Base-by-base conservation (phyloP, 2,113 vertebrate genomes). In the Thunnus maccoyii region DNA sequence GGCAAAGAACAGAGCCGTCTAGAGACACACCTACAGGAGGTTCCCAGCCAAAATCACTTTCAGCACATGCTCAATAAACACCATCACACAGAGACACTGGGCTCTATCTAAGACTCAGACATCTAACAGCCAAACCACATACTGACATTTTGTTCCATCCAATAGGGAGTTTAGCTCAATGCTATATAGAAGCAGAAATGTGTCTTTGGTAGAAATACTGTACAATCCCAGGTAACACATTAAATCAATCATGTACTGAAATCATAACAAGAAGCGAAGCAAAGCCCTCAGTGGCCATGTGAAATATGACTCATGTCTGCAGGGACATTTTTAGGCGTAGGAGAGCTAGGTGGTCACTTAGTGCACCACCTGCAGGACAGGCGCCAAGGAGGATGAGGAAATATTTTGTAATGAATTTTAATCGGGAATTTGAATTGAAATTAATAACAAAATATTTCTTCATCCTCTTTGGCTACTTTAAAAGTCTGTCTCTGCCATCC, bases 41-140 rank as follows among this genome's bases (percentile, higher is more conserved):
- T 69, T 73, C 47, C 20, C 63, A n/a, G 85, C 76, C 85, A 79
- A 88, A 80, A 82, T 71, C 44, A 55, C 72, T 78, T 80, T 73
- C 65, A 76, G 57, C 50, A 77, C 50, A 85, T 69, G 44, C 48
- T 67, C 54, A 47, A 46, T 47, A 71, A 78, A 27, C 62, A 73
- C 12, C 18, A 69, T 63, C 70, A 66, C 25, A 82, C 71, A 51
- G 30, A 82, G 67, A 64, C 5, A 55, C 20, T 27, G 61, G 36
- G 66, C 47, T 44, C 30, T n/a, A 10, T 75, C n/a, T 76, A 60
- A 63, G 70, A 66, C 58, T 85, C 32, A 36, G n/a, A 76, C 62
- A 48, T 65, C 58, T 44, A 65, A 57, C 72, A 74, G 60, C 64
- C 68, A 58, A 76, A 56, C 30, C 44, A 16, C 74, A 78, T 16